Evolutionary conservation across 2,113 vertebrate genomes (phyloP), one percentile per base, ranked within the genome.

Genomic region (Harpagus bidentatus): DNA sequence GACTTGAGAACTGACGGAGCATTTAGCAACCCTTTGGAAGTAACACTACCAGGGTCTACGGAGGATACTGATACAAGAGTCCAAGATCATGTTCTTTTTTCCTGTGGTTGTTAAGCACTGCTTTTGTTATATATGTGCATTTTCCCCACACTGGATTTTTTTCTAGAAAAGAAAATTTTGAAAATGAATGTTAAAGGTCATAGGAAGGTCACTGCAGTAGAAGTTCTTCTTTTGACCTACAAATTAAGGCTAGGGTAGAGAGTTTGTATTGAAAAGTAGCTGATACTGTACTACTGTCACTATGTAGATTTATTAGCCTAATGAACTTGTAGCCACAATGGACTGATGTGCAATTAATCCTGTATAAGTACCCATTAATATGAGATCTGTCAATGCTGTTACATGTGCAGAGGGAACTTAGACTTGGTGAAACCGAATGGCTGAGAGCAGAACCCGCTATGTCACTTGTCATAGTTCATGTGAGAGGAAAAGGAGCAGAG

Each of bases 111-210:
- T 97, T 97, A 98, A 98, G 98, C 98, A 99, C 99, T 98, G 98
- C 96, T 96, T 97, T 97, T 94, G 89, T 95, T 88, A 42, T 82
- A 92, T 77, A 92, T 95, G 96, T 97, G 97, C 97, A 11, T 96
- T 97, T 97, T 97, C 98, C 98, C 98, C 99, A 99, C 99, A 99
- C 99, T 99, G 99, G 99, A 99, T 98, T 98, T 95, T 42, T 43
- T 89, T 95, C 65, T 96, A 93, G 86, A 87, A 71, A 87, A 95
- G 93, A 67, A 61, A 32, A 40, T 91, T 87, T 77, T 97, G 67
- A 93, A 93, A 96, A 97, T 98, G 98, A 98, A 98, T 98, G 98
- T 98, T 95, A 47, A 96, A 77, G 93, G 96, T 93, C 92, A 13
- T 66, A 79, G 93, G 97, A 93, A 97, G 95, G 88, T 97, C 88